phyloP scores from a whole-genome alignment of 53 echinoderm and acorn worm genomes.

The Stichopus horrens region DNA sequence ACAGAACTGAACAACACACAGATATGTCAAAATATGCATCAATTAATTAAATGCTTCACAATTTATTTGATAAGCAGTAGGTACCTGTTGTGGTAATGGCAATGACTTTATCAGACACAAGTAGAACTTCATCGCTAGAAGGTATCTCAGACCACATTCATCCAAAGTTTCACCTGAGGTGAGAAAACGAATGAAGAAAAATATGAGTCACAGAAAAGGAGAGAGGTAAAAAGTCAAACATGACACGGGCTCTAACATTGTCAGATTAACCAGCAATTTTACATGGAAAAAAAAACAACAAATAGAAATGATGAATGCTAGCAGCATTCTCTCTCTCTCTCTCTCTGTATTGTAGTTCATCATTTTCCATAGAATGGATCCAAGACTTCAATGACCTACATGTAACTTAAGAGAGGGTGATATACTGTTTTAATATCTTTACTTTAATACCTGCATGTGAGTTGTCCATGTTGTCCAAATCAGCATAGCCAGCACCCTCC shows the following conservation, averaged over 20 bases:
- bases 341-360: too few species aligned
- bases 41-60: too few species aligned
- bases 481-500: slow-evolving; percentile 96
- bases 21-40: too few species aligned
- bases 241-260: too few species aligned
- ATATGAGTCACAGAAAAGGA: background rate
- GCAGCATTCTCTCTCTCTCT: too few species aligned
- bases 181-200: background rate
- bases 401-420: too few species aligned
- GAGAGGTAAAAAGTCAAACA: background rate
- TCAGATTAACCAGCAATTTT: too few species aligned
- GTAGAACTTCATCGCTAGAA: slow-evolving; percentile 91
- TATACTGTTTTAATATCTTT: background rate
- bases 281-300: too few species aligned
- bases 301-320: too few species aligned
- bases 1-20: too few species aligned
- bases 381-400: too few species aligned
- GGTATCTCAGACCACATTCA: slow-evolving; percentile 92
- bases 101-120: slow-evolving; percentile 75
- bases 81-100: slow-evolving; percentile 85
- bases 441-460: slow-evolving; percentile 76
- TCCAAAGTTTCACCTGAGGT: slow-evolving; percentile 86
- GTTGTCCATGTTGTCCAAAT: slow-evolving; percentile 64
- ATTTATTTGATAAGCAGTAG: background rate
- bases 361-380: too few species aligned